Evolutionary conservation across 1,140 invertebrate genomes (phyloP).

Genomic region (Ceratina japonica): DNA sequence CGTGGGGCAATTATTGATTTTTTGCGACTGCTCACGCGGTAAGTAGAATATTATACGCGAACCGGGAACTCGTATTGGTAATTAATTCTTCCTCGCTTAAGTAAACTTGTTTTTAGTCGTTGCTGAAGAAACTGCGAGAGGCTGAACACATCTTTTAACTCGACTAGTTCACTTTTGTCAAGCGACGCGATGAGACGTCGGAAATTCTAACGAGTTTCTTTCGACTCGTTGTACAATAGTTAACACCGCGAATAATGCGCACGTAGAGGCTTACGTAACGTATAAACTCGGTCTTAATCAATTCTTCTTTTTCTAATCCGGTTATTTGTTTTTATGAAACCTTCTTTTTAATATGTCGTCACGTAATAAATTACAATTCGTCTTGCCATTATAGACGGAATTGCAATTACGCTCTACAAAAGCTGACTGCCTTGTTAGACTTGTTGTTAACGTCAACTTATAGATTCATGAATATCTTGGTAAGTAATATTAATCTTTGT

Average conservation of each 20-base stretch:
- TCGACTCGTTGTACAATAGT: background rate
- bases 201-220: background rate
- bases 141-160: background rate
- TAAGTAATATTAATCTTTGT: no score
- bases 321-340: background rate
- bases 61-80: constrained; percentile 19
- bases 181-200: background rate
- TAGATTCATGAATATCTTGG: no score
- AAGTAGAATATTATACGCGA: background rate
- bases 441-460: no score
- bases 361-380: background rate
- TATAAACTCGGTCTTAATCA: background rate
- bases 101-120: constrained; percentile 3
- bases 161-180: background rate
- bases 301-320: background rate
- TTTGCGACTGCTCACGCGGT: background rate
- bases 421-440: no score
- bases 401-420: background rate
- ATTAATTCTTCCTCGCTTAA: constrained; percentile 23
- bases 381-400: background rate
- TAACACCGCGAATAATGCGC: background rate
- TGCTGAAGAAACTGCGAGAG: background rate
- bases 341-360: background rate
- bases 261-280: background rate
- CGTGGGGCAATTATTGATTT: background rate